Conservation (phyloP, 2,797 vertebrate species). For the Smutsia gigantea region DNA sequence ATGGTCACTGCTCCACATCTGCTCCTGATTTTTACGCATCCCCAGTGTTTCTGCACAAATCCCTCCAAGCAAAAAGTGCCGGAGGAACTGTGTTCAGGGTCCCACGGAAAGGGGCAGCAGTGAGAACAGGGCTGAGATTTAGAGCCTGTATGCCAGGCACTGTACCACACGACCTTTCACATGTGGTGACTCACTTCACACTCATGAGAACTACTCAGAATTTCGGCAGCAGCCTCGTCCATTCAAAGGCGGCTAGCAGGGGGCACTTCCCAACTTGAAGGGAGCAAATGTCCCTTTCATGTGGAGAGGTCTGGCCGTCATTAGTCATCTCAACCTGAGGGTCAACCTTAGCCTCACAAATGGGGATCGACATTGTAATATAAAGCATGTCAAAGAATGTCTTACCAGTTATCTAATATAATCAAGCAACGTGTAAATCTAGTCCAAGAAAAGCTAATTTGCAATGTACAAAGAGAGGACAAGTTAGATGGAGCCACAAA, state of each 20-base stretch:
- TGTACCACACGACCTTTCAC: accelerated
- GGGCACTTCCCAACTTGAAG: background rate
- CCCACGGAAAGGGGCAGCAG: background rate
- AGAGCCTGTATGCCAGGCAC: background rate
- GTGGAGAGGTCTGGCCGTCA: background rate
- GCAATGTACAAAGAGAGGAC: background rate
- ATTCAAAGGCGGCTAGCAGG: background rate
- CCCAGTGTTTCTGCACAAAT: background rate
- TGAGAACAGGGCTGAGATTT: background rate
- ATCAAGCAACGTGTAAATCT: background rate
- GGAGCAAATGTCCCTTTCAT: background rate
- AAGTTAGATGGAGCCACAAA: background rate
- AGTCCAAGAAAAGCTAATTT: background rate
- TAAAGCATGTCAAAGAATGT: background rate
- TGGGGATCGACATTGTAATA: background rate
- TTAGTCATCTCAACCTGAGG: background rate
- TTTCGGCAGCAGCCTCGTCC: background rate
- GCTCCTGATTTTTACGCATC: background rate
- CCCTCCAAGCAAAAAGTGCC: background rate
- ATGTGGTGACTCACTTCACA: accelerated
- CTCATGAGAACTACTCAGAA: background rate
- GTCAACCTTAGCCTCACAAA: background rate
- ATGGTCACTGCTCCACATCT: accelerated
- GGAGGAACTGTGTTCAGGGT: background rate
- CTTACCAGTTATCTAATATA: background rate